Base-by-base conservation (phyloP, 2,797 vertebrate genomes). In the Lagodon rhomboides region DNA sequence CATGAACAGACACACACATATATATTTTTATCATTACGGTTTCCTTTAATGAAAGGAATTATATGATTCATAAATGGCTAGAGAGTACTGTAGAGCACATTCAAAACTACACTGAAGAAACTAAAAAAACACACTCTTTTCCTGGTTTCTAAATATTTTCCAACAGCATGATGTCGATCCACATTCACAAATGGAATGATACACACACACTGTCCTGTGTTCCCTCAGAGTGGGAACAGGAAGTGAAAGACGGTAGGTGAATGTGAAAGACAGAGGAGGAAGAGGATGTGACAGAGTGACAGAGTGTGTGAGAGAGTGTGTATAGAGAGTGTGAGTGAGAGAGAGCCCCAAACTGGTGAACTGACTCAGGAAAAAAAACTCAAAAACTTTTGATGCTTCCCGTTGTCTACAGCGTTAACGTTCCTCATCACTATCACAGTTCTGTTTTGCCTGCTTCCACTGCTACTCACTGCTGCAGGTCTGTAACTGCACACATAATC, bases 221-320 rank as follows among this genome's bases (percentile, higher is more conserved):
- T 53, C 49, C 51, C 22, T 71, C 25, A 23, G 41, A 56, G 44
- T 5, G 69, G 27, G 38, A 59, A 72, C 46, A 71, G 83, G 25
- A 92, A 85, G 87, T 90, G 89, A 73, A 20, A 2, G 73, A 78
- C 38, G 23, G 89, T 65, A 11, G 58, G 63, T 79, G 88, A 72
- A 88, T 51, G 86, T 85, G 66, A 65, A 73, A 12, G 55, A 71
- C 1, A 11, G 54, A 61, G 43, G n/a, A 20, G 23, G 17, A 59
- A 9, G 4, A 11, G 56, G 38, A 38, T 17, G 53, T 25, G 30
- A 76, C 25, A 23, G 43, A 47, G 23, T 27, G 23, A 49, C 16
- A 54, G 67, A 38, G n/a, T 55, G 44, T 20, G 79, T 49, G n/a
- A 41, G 61, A 34, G 60, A 41, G 20, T 44, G 20, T 44, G 22